phyloP scores from a whole-genome alignment of 2,888 invertebrate species.

The Portevinia maculata region DNA sequence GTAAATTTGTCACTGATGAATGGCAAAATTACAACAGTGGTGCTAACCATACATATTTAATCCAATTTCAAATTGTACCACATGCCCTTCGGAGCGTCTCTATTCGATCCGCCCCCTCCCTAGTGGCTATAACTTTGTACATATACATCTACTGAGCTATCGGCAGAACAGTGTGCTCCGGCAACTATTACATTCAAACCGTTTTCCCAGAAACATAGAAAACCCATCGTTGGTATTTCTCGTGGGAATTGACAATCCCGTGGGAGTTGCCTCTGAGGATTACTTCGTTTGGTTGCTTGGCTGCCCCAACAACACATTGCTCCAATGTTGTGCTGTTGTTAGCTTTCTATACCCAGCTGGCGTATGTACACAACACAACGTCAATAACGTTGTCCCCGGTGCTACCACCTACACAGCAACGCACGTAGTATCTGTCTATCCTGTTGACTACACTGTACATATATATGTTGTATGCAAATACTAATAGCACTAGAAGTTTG shows the following conservation, averaged over 20 bases:
- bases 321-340: constrained; percentile 72
- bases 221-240: constrained; percentile 83
- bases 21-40: constrained; percentile 53
- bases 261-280: constrained; percentile 79
- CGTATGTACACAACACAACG: constrained; percentile 75
- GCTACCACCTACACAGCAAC: constrained; percentile 66
- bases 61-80: constrained; percentile 81
- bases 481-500: constrained; percentile 72
- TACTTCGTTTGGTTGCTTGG: constrained; percentile 76
- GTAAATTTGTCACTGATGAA: constrained; percentile 81
- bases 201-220: constrained; percentile 80
- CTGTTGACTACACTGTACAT: constrained; percentile 60
- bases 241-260: constrained; percentile 82
- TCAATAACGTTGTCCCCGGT: constrained; percentile 72
- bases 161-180: constrained; percentile 50
- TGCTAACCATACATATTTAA: constrained; percentile 80
- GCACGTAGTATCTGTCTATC: constrained; percentile 73
- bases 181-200: constrained; percentile 73
- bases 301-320: constrained; percentile 74
- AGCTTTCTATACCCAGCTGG: constrained; percentile 79
- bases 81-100: constrained; percentile 66
- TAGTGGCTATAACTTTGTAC: constrained; percentile 62
- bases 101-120: constrained; percentile 48
- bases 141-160: constrained; percentile 51
- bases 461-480: constrained; percentile 51